A percentile compares a stretch with the other conserved stretches of the same genome.
Evolutionary conservation across 1,140 invertebrate species (phyloP).

Genomic region (Pteromalus puparum): DNA sequence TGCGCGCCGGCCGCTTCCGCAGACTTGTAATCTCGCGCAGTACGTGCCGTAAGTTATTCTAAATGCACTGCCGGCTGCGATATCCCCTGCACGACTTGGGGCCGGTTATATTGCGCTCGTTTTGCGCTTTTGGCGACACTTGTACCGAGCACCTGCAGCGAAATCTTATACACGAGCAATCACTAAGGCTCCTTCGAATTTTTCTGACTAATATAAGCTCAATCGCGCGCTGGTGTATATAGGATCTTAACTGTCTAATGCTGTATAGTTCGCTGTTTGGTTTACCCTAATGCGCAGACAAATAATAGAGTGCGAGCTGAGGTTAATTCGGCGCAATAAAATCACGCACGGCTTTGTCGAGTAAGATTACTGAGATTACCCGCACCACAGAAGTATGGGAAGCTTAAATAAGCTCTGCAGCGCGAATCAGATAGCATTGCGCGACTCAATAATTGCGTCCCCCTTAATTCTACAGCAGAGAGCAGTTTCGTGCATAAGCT

Average conservation of each 20-base stretch:
- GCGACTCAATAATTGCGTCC: background rate
- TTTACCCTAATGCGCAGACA: slow-evolving; percentile 8
- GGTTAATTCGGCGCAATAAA: slow-evolving; percentile 10
- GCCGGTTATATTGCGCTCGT: slow-evolving; percentile 30
- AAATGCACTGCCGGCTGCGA: slow-evolving; percentile 73
- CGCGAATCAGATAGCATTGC: background rate
- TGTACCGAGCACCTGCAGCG: background rate
- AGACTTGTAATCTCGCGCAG: slow-evolving; percentile 74
- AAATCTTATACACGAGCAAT: no score
- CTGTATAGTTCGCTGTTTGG: background rate
- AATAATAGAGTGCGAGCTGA: slow-evolving; percentile 8
- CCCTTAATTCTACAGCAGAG: background rate
- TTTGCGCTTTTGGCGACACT: slow-evolving; percentile 36
- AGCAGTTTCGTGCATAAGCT: no score
- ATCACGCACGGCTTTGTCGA: background rate
- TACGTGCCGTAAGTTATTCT: slow-evolving; percentile 75
- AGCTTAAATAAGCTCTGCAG: background rate
- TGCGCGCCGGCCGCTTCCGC: slow-evolving; percentile 62
- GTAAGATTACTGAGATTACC: background rate
- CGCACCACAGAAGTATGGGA: background rate
- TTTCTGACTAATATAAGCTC: no score
- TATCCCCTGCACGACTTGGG: slow-evolving; percentile 55
- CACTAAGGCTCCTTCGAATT: no score
- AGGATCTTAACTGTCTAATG: background rate
- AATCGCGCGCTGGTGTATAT: no score